phyloP scores from a whole-genome alignment of 2,113 vertebrate species.

The Gracilinanus agilis region DNA sequence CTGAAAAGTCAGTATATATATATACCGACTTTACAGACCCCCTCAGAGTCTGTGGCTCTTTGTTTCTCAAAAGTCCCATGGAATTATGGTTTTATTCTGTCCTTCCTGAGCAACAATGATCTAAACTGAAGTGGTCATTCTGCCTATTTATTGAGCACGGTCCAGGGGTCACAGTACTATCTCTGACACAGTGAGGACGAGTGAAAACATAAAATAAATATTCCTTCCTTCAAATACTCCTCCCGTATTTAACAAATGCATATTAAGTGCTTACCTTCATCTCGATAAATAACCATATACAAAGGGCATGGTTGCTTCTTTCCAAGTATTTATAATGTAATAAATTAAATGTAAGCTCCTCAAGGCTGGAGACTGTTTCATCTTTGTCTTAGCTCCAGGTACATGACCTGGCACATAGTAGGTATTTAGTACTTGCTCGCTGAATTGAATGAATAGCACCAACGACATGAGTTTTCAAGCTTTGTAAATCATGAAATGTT shows the following conservation, averaged over 20 bases:
- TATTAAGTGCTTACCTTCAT: background rate
- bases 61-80: background rate
- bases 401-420: background rate
- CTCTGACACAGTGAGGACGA: background rate
- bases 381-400: background rate
- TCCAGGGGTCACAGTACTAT: background rate
- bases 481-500: background rate
- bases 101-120: background rate
- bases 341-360: background rate
- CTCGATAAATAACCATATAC: background rate
- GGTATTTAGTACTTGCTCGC: background rate
- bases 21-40: background rate
- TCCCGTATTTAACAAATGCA: background rate
- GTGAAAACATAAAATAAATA: background rate
- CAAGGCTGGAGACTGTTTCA: background rate
- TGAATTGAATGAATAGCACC: background rate
- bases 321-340: background rate
- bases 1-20: no score
- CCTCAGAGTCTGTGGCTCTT: background rate
- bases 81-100: background rate
- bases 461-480: background rate
- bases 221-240: background rate
- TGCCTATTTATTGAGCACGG: background rate
- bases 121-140: background rate
- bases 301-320: background rate